Evolutionary conservation across 2,888 invertebrate species (phyloP).

Genomic region (Phrixothrix hirtus): DNA sequence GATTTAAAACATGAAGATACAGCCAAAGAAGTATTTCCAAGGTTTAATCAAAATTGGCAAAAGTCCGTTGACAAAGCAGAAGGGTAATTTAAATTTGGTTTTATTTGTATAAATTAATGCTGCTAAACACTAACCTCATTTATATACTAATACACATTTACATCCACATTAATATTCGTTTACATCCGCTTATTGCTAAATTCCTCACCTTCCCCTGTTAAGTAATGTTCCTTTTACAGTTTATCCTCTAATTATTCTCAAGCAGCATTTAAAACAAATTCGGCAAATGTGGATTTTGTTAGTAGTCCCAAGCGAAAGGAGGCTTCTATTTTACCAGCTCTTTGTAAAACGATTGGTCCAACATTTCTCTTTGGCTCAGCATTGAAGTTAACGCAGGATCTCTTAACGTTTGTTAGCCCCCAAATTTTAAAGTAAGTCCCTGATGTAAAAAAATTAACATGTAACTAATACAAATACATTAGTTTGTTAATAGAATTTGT

Average conservation of each 20-base stretch:
- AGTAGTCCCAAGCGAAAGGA: slow-evolving; percentile 67
- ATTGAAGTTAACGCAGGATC: slow-evolving; percentile 81
- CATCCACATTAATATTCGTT: too few relatives aligned
- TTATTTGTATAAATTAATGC: too few relatives aligned
- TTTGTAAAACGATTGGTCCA: slow-evolving; percentile 85
- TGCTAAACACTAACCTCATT: slow-evolving; percentile 43
- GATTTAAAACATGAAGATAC: slow-evolving; percentile 83
- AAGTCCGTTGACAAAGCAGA: slow-evolving; percentile 53
- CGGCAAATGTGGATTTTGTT: slow-evolving; percentile 76
- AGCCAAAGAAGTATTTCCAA: slow-evolving; percentile 76
- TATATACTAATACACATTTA: too few relatives aligned
- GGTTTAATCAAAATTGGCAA: slow-evolving; percentile 84
- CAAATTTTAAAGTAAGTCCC: slow-evolving; percentile 77
- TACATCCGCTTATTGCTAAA: slow-evolving; percentile 4
- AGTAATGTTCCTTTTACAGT: slow-evolving; percentile 8
- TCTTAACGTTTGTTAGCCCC: slow-evolving; percentile 87
- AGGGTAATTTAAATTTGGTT: not conserved
- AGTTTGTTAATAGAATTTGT: slow-evolving; percentile 76
- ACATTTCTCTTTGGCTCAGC: slow-evolving; percentile 84
- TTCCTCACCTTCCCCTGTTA: slow-evolving; percentile 9
- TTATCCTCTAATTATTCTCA: slow-evolving; percentile 54
- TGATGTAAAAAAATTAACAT: not conserved
- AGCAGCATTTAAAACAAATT: slow-evolving; percentile 69
- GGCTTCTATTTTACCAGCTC: slow-evolving; percentile 82
- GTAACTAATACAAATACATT: slow-evolving; percentile 41